Conservation (phyloP, 2,113 vertebrate genomes). For the Cathartes aura region DNA sequence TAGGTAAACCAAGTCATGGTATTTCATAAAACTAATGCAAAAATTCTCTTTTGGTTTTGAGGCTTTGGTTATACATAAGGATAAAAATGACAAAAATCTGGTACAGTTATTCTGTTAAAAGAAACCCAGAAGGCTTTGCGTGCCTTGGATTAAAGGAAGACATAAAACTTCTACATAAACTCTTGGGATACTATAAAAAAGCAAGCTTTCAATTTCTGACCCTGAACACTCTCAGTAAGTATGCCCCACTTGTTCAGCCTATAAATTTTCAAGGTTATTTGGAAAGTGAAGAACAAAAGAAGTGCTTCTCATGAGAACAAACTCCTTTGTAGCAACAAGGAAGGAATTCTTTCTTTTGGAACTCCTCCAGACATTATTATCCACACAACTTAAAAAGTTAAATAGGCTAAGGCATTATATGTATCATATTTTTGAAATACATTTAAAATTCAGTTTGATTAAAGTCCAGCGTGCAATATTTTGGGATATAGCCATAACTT, state of each 20-base stretch:
- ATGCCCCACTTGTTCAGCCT: constrained; percentile 1
- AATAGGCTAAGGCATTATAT: neutral
- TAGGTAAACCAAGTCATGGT: neutral
- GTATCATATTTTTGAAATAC: neutral
- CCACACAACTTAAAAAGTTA: neutral
- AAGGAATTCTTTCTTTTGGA: neutral
- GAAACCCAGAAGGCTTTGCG: neutral
- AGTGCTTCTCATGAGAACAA: neutral
- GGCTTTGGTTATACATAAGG: neutral
- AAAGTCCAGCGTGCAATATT: neutral
- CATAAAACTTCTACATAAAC: constrained; percentile 35
- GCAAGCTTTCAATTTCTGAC: constrained; percentile 2
- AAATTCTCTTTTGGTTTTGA: neutral
- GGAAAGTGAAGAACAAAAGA: constrained; percentile 17
- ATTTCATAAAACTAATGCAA: neutral
- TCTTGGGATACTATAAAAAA: constrained; percentile 45
- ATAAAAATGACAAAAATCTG: neutral
- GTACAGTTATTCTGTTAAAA: neutral
- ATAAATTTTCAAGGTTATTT: constrained; percentile 58
- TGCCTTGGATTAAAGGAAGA: constrained; percentile 17
- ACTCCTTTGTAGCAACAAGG: neutral
- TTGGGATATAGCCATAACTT: neutral
- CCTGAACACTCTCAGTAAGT: neutral
- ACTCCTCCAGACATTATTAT: neutral
- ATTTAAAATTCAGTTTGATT: constrained; percentile 17